phyloP scores from a whole-genome alignment of 1,140 invertebrate genomes.

The Globodera ellingtonae region DNA sequence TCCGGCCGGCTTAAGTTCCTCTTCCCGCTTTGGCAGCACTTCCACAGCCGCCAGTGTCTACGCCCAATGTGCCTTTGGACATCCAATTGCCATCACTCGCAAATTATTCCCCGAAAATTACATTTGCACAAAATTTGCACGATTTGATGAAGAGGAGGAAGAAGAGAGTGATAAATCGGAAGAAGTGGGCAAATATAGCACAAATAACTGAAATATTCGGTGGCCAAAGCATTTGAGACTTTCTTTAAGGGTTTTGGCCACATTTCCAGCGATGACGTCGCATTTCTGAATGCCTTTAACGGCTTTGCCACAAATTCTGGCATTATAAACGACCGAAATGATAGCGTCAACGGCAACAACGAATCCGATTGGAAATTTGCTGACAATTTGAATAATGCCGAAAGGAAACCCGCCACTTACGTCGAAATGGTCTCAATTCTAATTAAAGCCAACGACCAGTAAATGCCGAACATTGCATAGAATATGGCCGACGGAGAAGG shows the following conservation, averaged over 20 bases:
- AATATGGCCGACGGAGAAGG: neutral
- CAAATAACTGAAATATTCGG: neutral
- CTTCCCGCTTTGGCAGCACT: neutral
- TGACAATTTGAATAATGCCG: neutral
- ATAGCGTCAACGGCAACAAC: neutral
- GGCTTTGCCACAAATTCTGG: neutral
- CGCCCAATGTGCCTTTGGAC: conserved; percentile 8
- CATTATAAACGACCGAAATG: neutral
- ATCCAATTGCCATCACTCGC: conserved; percentile 13
- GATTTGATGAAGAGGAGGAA: neutral
- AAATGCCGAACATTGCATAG: neutral
- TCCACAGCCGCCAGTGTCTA: neutral
- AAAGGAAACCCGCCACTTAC: neutral
- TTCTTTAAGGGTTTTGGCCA: conserved; percentile 7
- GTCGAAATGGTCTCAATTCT: neutral
- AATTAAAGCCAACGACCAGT: neutral
- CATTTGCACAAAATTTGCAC: conserved; percentile 11
- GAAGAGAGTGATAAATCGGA: neutral
- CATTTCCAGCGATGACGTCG: neutral
- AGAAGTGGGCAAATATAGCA: neutral
- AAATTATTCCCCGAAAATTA: conserved; percentile 14
- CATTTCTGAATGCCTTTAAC: neutral
- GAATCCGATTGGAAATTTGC: neutral
- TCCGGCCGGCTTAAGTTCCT: neutral
- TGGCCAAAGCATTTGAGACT: neutral